Conservation (phyloP, 2,797 vertebrate species). For the Furcifer pardalis region DNA sequence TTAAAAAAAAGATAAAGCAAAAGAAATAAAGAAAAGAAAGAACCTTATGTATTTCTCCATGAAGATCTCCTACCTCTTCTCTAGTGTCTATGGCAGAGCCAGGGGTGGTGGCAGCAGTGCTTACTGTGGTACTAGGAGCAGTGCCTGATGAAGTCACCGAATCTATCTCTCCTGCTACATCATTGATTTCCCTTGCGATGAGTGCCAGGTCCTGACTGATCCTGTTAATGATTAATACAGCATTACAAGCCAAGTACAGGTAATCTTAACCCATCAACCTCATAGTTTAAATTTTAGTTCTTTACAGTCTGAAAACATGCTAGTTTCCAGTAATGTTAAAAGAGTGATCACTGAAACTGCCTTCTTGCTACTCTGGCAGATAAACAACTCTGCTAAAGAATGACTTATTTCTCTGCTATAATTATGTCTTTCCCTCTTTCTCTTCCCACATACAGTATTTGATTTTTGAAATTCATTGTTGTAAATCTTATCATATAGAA, state of each 20-base stretch:
- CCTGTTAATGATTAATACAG: slow-evolving; percentile 79
- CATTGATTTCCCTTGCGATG: slow-evolving; percentile 98
- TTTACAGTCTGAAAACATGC: neutral
- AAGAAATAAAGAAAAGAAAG: slow-evolving; percentile 86
- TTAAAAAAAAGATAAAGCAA: slow-evolving; percentile 82
- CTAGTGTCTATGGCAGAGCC: slow-evolving; percentile 99
- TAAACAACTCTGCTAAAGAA: neutral
- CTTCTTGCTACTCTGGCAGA: neutral
- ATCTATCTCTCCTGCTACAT: slow-evolving; percentile 99
- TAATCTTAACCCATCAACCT: neutral
- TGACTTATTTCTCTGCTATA: neutral
- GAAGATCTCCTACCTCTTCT: slow-evolving; percentile 97
- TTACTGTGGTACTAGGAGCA: slow-evolving; percentile 97
- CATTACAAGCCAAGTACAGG: slow-evolving; percentile 49
- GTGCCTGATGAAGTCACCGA: slow-evolving; percentile 98
- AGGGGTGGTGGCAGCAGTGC: slow-evolving; percentile 98
- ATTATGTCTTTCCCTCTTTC: neutral
- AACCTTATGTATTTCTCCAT: slow-evolving; percentile 90
- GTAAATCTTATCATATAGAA: neutral
- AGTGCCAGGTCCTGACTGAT: slow-evolving; percentile 99
- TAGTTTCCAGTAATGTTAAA: neutral
- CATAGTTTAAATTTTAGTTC: slow-evolving; percentile 5
- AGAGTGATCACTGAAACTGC: neutral
- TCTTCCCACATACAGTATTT: neutral
- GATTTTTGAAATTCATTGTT: neutral